These are phyloP conservation scores for Ochotona princeps DNA, from an alignment of 2,113 vertebrate genomes.

Conservation along the genomic window DNA sequence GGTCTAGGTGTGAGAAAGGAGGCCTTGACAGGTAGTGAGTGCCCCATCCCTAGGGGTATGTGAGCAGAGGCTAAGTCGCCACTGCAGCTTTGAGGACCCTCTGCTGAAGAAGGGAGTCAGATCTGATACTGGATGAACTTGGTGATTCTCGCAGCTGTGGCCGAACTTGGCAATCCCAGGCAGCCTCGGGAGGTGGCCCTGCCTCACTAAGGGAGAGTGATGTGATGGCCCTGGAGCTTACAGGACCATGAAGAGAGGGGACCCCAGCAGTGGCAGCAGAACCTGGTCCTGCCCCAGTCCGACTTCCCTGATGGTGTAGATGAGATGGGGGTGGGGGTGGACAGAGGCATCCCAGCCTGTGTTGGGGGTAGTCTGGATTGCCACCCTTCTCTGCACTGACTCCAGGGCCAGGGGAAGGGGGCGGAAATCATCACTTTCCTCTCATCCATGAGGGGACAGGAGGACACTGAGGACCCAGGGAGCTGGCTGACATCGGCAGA, in stretches of 20 bases:
- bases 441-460: not conserved
- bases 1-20: not conserved
- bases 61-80: not conserved
- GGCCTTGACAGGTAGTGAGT: not conserved
- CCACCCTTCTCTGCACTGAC: not conserved
- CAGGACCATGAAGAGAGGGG: not conserved
- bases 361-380: rapidly evolving
- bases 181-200: not conserved
- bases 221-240: not conserved
- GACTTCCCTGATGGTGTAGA: not conserved
- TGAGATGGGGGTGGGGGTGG: not conserved
- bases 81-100: not conserved
- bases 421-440: not conserved
- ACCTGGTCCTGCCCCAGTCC: not conserved
- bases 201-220: not conserved
- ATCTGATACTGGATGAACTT: not conserved
- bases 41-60: not conserved
- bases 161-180: not conserved
- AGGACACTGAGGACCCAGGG: not conserved
- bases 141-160: not conserved
- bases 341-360: not conserved
- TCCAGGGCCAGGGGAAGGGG: not conserved
- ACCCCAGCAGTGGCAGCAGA: not conserved
- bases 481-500: not conserved
- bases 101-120: not conserved